Evolutionary conservation across 1,140 invertebrate genomes (phyloP).

Genomic region (Lerema accius): DNA sequence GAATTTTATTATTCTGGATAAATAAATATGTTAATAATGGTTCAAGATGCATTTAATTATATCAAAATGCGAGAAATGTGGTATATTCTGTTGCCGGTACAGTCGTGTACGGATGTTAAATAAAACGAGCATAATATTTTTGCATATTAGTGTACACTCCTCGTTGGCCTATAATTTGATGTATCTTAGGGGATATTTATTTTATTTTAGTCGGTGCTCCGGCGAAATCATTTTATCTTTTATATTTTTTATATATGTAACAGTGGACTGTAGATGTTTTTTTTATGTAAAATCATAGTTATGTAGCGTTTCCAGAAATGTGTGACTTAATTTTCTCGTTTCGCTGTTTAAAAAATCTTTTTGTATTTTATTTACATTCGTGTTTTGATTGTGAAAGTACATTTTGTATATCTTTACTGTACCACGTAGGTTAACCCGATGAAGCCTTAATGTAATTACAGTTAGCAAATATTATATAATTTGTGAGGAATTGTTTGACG

Average conservation of each 20-base stretch:
- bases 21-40: not conserved
- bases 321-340: not conserved
- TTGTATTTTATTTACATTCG: constrained; percentile 1
- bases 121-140: not conserved
- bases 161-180: not conserved
- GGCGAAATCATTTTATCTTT: constrained; percentile 2
- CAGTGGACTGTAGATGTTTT: constrained; percentile 8
- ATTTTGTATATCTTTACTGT: constrained; percentile 21
- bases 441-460: constrained; percentile 18
- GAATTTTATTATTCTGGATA: not conserved
- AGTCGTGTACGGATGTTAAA: not conserved
- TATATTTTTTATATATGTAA: constrained; percentile 8
- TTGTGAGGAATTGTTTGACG: constrained; percentile 11
- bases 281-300: constrained; percentile 1
- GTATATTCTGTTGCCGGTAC: not conserved
- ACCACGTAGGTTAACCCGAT: constrained; percentile 22
- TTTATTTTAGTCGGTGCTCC: not conserved
- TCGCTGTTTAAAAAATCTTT: not conserved
- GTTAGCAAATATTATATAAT: constrained; percentile 14
- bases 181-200: constrained; percentile 21
- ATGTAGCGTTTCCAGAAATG: not conserved
- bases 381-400: constrained; percentile 8
- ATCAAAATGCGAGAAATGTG: not conserved
- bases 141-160: constrained; percentile 1
- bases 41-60: too few species aligned